Conservation (phyloP, 1,140 invertebrate species). For the Aphidius ervi region DNA sequence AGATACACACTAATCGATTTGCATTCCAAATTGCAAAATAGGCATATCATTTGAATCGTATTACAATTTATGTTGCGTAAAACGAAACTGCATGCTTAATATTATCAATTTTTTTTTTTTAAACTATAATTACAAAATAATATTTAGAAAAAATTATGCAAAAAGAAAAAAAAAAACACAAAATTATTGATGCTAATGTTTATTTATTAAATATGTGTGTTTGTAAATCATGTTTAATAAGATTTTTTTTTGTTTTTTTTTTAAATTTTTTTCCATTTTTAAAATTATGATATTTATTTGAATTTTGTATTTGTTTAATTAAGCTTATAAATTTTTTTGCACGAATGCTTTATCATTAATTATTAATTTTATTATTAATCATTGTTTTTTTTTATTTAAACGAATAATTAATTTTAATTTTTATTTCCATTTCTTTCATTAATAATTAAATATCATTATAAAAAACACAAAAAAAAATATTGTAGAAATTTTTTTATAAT, state of each 20-base stretch:
- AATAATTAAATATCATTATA: slow-evolving; percentile 15
- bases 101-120: background rate
- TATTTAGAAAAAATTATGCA: no score
- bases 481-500: no score
- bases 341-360: no score
- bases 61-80: slow-evolving; percentile 13
- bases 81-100: slow-evolving; percentile 11
- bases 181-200: no score
- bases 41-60: slow-evolving; percentile 13
- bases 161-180: no score
- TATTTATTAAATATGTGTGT: background rate
- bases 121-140: no score
- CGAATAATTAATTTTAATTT: background rate
- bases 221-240: slow-evolving; percentile 5
- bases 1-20: slow-evolving; percentile 11
- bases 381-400: background rate
- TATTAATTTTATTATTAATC: no score
- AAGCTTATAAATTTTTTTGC: no score
- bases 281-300: slow-evolving; percentile 10
- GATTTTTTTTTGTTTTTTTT: background rate
- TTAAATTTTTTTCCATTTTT: slow-evolving; percentile 2
- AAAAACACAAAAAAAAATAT: background rate
- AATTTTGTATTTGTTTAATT: slow-evolving; percentile 1
- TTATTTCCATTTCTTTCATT: slow-evolving; percentile 11
- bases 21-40: slow-evolving; percentile 15